phyloP scores from a whole-genome alignment of 2,113 vertebrate species.

The Ptilorrhoa leucosticta region DNA sequence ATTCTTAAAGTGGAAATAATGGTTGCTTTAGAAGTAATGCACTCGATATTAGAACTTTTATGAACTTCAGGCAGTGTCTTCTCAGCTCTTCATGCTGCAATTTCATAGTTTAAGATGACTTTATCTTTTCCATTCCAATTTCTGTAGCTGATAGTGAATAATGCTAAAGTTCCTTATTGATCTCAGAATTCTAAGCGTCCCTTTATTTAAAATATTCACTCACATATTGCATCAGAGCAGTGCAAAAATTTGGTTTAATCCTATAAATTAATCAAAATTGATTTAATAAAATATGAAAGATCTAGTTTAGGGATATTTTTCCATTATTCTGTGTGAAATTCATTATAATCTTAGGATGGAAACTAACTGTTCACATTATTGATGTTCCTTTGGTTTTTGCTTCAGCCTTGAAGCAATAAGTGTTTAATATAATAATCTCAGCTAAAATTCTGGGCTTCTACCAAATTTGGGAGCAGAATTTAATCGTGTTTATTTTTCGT shows the following conservation, averaged over 20 bases:
- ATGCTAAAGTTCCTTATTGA: neutral
- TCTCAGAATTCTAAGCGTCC: neutral
- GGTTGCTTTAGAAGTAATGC: neutral
- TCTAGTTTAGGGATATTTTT: neutral
- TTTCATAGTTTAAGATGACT: neutral
- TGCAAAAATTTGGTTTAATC: neutral
- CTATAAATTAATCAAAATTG: neutral
- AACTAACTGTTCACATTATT: neutral
- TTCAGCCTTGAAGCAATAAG: neutral
- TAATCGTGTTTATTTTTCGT: neutral
- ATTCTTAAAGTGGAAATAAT: neutral
- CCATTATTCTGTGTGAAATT: neutral
- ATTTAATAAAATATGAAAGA: neutral
- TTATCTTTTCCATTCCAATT: neutral
- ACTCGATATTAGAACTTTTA: neutral
- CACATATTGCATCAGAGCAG: neutral
- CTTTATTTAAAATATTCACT: slow-evolving; percentile 1
- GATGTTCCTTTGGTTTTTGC: neutral
- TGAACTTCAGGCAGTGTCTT: neutral
- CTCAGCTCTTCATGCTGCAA: neutral
- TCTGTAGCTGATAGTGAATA: neutral
- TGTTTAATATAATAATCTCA: neutral
- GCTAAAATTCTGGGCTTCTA: neutral
- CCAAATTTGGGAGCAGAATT: neutral
- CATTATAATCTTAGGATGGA: neutral